These are phyloP conservation scores for Mus spicilegus DNA, from an alignment of 2,113 vertebrate species.

Conservation along the genomic window DNA sequence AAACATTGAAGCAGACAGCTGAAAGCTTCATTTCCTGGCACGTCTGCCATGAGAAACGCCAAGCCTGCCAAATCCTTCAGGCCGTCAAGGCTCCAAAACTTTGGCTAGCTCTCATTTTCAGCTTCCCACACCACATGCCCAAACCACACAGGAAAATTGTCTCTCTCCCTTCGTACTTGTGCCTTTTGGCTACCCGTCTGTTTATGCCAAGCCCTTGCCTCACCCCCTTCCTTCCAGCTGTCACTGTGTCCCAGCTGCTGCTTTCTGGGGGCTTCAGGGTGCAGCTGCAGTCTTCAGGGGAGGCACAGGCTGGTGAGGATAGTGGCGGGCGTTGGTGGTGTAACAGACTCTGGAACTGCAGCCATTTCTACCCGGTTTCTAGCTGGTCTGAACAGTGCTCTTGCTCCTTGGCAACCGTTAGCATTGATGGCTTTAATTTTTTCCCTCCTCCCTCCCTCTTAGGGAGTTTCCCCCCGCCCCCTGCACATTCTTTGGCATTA, in stretches of 20 bases:
- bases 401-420: background rate
- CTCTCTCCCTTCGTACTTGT: slow-evolving; percentile 61
- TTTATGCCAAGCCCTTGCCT: slow-evolving; percentile 67
- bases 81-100: slow-evolving; percentile 62
- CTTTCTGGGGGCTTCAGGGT: slow-evolving; percentile 25
- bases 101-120: slow-evolving; percentile 55
- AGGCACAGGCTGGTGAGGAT: background rate
- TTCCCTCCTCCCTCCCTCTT: background rate
- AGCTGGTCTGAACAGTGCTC: background rate
- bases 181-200: slow-evolving; percentile 66
- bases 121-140: slow-evolving; percentile 48
- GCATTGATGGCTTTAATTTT: slow-evolving; percentile 65
- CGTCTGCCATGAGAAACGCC: slow-evolving; percentile 57
- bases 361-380: slow-evolving; percentile 25
- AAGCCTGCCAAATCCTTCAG: slow-evolving; percentile 72
- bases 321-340: background rate
- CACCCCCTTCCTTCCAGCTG: slow-evolving; percentile 71
- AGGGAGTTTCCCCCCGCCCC: background rate
- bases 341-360: background rate
- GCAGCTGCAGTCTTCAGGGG: slow-evolving; percentile 1
- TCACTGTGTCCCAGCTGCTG: slow-evolving; percentile 43
- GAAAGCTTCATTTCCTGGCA: slow-evolving; percentile 74
- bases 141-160: slow-evolving; percentile 70
- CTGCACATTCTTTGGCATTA: slow-evolving; percentile 54
- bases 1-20: slow-evolving; percentile 69